A percentile compares a stretch with the other conserved stretches of the same genome.
phyloP scores from a whole-genome alignment of 2,113 vertebrate species.

The Charina bottae region DNA sequence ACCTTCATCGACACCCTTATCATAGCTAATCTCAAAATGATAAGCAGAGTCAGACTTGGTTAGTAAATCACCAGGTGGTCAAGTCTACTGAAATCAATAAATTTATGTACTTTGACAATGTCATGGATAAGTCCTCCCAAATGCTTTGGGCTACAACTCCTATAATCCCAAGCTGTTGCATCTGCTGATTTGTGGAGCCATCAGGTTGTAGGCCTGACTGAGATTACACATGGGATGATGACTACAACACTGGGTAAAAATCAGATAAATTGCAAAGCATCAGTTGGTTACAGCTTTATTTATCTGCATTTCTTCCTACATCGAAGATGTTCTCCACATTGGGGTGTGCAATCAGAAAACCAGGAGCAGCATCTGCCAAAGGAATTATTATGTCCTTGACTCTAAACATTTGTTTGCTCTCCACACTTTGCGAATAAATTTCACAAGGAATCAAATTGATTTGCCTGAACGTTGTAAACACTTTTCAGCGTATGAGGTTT shows the following conservation, averaged over 20 bases:
- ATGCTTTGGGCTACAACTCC: neutral
- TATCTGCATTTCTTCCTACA: neutral
- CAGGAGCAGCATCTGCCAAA: too few species aligned
- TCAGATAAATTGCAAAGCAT: neutral
- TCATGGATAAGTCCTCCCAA: neutral
- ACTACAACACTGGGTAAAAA: neutral
- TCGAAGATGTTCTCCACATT: neutral
- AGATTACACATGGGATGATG: neutral
- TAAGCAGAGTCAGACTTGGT: too few species aligned
- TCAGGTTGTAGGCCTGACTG: neutral
- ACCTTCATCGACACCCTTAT: too few species aligned
- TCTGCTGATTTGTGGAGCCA: neutral
- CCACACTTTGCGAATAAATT: neutral
- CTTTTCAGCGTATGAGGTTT: neutral
- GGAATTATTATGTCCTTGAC: neutral
- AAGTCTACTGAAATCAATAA: too few species aligned
- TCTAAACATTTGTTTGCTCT: conserved; percentile 7
- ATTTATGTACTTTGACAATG: too few species aligned
- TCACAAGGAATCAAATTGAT: neutral
- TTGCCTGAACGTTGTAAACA: neutral
- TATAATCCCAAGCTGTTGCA: neutral
- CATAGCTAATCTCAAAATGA: too few species aligned
- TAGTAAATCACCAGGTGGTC: too few species aligned
- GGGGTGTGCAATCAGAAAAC: neutral
- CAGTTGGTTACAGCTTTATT: neutral